Evolutionary conservation across 2,888 invertebrate species (phyloP).

Genomic region (Boloria selene): DNA sequence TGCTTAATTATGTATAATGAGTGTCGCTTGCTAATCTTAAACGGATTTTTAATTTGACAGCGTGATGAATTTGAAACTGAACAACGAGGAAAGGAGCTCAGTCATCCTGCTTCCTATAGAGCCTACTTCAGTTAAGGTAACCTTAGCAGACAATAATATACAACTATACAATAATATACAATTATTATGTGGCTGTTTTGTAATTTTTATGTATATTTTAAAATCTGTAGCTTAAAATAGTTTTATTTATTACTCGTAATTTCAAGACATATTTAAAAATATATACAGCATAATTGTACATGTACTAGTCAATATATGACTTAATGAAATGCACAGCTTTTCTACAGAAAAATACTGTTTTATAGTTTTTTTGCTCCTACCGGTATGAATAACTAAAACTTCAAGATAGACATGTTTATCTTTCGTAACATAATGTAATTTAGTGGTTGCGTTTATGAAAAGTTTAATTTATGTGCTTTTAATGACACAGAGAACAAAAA

Average conservation of each 20-base stretch:
- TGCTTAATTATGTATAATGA: not conserved
- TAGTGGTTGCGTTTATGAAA: constrained; percentile 8
- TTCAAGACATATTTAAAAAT: no score
- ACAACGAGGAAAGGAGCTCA: constrained; percentile 65
- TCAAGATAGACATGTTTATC: constrained; percentile 5
- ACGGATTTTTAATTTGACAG: constrained; percentile 49
- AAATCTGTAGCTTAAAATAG: not conserved
- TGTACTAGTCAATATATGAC: no score
- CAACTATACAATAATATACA: constrained; percentile 16
- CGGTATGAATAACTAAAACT: not conserved
- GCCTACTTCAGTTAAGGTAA: constrained; percentile 66
- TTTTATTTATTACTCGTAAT: no score
- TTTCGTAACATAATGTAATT: constrained; percentile 15
- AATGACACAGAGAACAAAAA: constrained; percentile 1
- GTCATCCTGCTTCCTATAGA: constrained; percentile 53
- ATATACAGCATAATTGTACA: no score
- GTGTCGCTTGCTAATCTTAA: constrained; percentile 19
- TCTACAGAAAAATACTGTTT: not conserved
- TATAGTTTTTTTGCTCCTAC: not conserved
- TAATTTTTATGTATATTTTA: constrained; percentile 4
- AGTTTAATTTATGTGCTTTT: constrained; percentile 10
- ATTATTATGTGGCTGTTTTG: not conserved
- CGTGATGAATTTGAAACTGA: constrained; percentile 72
- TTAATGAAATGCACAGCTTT: no score
- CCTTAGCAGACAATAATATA: no score